phyloP scores from a whole-genome alignment of 2,113 vertebrate genomes.

The Campylorhamphus procurvoides region DNA sequence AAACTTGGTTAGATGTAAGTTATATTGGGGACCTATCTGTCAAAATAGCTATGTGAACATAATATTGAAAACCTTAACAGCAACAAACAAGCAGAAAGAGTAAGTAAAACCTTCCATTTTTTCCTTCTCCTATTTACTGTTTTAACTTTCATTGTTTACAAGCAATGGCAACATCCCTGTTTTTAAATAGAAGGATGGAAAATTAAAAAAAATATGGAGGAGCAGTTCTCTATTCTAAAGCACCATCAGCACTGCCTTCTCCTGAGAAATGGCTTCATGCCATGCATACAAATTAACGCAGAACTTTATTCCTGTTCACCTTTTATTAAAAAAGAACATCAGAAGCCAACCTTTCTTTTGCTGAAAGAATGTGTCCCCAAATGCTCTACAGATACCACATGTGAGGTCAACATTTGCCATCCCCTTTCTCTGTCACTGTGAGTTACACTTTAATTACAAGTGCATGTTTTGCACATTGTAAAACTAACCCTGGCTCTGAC shows the following conservation, averaged over 20 bases:
- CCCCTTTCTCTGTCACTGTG: constrained; percentile 60
- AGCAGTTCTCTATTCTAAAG: neutral
- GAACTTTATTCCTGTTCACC: neutral
- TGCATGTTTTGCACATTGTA: constrained; percentile 63
- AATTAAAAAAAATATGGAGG: neutral
- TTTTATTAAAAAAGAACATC: neutral
- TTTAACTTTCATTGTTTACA: neutral
- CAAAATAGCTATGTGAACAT: neutral
- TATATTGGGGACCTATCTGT: neutral
- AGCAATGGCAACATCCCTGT: neutral
- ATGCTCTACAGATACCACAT: constrained; percentile 48
- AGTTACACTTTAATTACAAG: constrained; percentile 72
- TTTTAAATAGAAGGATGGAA: neutral
- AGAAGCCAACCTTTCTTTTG: constrained; percentile 9
- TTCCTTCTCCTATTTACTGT: neutral
- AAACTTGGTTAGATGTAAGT: neutral
- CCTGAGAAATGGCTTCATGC: neutral
- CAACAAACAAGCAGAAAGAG: neutral
- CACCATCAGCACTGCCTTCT: neutral
- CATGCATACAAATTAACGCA: neutral
- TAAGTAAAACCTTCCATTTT: neutral
- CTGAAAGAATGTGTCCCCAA: constrained; percentile 44
- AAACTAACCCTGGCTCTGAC: constrained; percentile 48
- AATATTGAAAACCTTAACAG: neutral
- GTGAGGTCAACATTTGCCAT: constrained; percentile 22